Evolutionary conservation across 2,888 invertebrate genomes (phyloP).

Genomic region (Sisyra nigra): DNA sequence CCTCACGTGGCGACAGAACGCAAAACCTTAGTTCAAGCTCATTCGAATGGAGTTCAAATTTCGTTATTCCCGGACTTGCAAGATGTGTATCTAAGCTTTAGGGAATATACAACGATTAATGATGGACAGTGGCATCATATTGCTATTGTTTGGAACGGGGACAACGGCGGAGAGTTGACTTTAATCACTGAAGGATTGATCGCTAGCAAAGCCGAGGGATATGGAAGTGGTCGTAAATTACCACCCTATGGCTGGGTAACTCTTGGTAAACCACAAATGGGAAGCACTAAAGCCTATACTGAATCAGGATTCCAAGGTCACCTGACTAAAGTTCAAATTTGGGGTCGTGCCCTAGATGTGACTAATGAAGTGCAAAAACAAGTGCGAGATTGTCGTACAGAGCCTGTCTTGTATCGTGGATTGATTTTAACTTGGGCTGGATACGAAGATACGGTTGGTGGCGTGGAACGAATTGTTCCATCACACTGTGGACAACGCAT

Average conservation of each 20-base stretch:
- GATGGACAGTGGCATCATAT: conserved; percentile 96
- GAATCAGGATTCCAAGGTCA: conserved; percentile 93
- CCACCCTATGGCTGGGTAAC: conserved; percentile 84
- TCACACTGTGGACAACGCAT: conserved; percentile 82
- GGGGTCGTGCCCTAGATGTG: conserved; percentile 81
- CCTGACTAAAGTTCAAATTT: conserved; percentile 84
- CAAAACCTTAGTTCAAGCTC: conserved; percentile 75
- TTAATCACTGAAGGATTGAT: conserved; percentile 92
- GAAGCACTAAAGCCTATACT: conserved; percentile 64
- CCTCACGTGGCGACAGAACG: conserved; percentile 62
- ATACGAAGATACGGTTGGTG: conserved; percentile 75
- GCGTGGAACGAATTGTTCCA: conserved; percentile 80
- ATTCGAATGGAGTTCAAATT: conserved; percentile 84
- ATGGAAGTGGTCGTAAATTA: conserved; percentile 64
- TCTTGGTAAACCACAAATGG: conserved; percentile 74
- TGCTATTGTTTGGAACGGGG: conserved; percentile 87
- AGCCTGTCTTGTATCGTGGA: conserved; percentile 75
- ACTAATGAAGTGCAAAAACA: conserved; percentile 87
- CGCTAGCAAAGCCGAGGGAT: conserved; percentile 81
- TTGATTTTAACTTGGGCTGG: conserved; percentile 86
- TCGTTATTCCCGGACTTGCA: conserved; percentile 77
- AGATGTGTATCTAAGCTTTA: conserved; percentile 79
- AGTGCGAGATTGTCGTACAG: conserved; percentile 82
- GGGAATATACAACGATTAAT: conserved; percentile 83
- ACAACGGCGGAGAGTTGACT: conserved; percentile 68